These are phyloP conservation scores for Linurgus olivaceus DNA, from an alignment of 2,797 vertebrate species.

Conservation along the genomic window DNA sequence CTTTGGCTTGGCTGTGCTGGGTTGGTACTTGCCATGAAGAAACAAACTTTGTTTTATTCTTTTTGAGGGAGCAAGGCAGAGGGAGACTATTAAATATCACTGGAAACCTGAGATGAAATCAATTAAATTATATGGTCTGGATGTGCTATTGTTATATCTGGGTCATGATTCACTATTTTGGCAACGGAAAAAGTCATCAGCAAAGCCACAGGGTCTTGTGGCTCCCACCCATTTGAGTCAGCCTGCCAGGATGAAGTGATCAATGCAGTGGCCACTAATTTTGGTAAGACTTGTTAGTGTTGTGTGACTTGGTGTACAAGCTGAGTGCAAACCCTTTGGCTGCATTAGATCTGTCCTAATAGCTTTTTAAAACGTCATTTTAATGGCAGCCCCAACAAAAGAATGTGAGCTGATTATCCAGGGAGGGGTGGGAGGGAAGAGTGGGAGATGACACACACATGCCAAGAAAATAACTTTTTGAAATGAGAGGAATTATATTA, in stretches of 20 bases:
- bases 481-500: not conserved
- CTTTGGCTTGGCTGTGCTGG: not conserved
- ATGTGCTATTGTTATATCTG: not conserved
- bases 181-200: not conserved
- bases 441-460: not conserved
- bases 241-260: not conserved
- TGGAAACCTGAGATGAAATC: not conserved
- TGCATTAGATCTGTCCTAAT: not conserved
- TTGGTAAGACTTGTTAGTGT: not conserved
- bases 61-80: not conserved
- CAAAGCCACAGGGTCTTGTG: not conserved
- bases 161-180: not conserved
- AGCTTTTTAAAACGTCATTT: fast-evolving
- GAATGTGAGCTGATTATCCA: not conserved
- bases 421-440: not conserved
- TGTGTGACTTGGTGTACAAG: not conserved
- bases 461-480: not conserved
- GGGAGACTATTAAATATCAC: not conserved
- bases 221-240: fast-evolving
- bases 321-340: not conserved
- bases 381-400: not conserved
- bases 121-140: not conserved
- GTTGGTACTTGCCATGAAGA: not conserved
- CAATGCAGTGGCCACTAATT: not conserved
- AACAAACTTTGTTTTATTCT: not conserved